Evolutionary conservation across 2,888 invertebrate species (phyloP).

Genomic region (Lithosia quadra): DNA sequence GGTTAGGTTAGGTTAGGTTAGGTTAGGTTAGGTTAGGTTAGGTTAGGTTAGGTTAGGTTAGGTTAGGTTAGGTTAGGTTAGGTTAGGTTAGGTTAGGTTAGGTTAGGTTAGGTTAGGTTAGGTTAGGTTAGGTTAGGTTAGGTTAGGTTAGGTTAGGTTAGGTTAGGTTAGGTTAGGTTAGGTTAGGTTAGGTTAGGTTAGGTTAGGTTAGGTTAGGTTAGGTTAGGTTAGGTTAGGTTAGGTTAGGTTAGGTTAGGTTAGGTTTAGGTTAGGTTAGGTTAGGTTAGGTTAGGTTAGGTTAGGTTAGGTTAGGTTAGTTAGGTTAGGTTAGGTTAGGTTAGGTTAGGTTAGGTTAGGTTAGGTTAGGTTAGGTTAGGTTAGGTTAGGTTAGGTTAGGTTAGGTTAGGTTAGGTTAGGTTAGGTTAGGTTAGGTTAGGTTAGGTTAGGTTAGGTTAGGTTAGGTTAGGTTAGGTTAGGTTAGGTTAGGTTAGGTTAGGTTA

Average conservation of each 20-base stretch:
- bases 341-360: slow-evolving; percentile 27
- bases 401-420: slow-evolving; percentile 27
- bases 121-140: slow-evolving; percentile 26
- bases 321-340: slow-evolving; percentile 27
- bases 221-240: slow-evolving; percentile 27
- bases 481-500: slow-evolving; percentile 27
- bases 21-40: slow-evolving; percentile 31
- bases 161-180: slow-evolving; percentile 21
- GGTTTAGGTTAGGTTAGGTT: slow-evolving; percentile 3
- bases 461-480: slow-evolving; percentile 23
- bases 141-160: slow-evolving; percentile 26
- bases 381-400: slow-evolving; percentile 27
- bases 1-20: slow-evolving; percentile 33
- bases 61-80: slow-evolving; percentile 28
- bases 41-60: slow-evolving; percentile 29
- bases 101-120: slow-evolving; percentile 26
- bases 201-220: slow-evolving; percentile 27
- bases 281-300: slow-evolving; percentile 27
- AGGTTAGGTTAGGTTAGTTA: slow-evolving; percentile 27
- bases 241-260: slow-evolving; percentile 27
- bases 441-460: slow-evolving; percentile 27
- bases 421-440: slow-evolving; percentile 27
- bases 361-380: slow-evolving; percentile 27
- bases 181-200: slow-evolving; percentile 27
- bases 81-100: slow-evolving; percentile 26